phyloP scores from a whole-genome alignment of 2,888 invertebrate species.

The Octonoba sinensis region DNA sequence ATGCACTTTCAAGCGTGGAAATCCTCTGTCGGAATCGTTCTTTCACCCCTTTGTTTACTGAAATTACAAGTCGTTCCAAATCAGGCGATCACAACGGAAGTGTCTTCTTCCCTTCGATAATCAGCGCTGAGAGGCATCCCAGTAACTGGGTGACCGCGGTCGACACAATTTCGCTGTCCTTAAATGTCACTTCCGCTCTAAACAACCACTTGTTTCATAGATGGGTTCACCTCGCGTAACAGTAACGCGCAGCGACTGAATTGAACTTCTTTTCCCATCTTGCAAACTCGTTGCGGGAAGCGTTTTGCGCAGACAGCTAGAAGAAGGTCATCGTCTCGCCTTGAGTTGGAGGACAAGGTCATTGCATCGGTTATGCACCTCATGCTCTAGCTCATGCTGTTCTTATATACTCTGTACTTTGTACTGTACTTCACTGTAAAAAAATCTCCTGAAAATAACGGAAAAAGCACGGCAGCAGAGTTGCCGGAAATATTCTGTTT shows the following conservation, averaged over 20 bases:
- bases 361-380: constrained; percentile 23
- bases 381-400: background rate
- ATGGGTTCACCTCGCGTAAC: constrained; percentile 5
- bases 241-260: constrained; percentile 18
- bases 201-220: background rate
- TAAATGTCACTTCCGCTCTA: constrained; percentile 28
- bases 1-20: background rate
- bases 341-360: constrained; percentile 31
- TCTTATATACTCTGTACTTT: background rate
- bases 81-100: too few species aligned
- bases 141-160: constrained; percentile 2
- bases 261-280: constrained; percentile 13
- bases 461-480: too few species aligned
- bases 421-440: too few species aligned
- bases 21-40: background rate
- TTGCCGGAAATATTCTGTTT: too few species aligned
- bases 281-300: background rate
- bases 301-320: background rate
- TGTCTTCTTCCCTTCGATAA: background rate
- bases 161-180: constrained; percentile 29
- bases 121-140: background rate
- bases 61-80: too few species aligned
- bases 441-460: too few species aligned
- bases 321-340: constrained; percentile 16
- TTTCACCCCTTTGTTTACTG: constrained; percentile 1